Conservation (phyloP, 2,113 vertebrate species). For the Petrocephalus microphthalmus region DNA sequence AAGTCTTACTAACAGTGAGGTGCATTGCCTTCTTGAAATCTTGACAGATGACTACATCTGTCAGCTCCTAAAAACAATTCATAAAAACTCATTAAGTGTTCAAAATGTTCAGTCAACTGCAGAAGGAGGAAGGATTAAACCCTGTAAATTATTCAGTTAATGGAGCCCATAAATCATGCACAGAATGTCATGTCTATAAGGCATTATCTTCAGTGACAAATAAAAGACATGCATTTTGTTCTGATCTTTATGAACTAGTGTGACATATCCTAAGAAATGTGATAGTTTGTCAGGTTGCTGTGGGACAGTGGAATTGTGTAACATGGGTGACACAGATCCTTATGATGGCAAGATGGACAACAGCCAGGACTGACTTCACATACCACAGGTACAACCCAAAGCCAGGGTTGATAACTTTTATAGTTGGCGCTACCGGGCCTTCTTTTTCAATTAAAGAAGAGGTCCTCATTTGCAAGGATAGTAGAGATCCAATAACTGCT, state of each 20-base stretch:
- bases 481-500: background rate
- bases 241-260: background rate
- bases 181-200: too few species aligned
- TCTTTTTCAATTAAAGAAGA: background rate
- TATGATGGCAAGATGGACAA: background rate
- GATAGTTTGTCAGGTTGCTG: background rate
- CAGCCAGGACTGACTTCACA: background rate
- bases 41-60: too few species aligned
- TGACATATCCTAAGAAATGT: background rate
- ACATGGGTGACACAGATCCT: background rate
- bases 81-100: too few species aligned
- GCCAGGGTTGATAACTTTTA: background rate
- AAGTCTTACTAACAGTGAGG: too few species aligned
- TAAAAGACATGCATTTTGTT: background rate
- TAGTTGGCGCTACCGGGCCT: background rate
- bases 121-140: too few species aligned
- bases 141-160: too few species aligned
- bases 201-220: background rate
- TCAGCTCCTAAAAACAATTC: too few species aligned
- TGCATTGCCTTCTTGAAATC: too few species aligned
- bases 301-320: background rate
- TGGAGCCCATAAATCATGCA: background rate
- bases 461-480: background rate
- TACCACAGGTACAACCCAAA: background rate
- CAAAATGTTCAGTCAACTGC: too few species aligned